Percentiles rank a stretch among this genome's conserved stretches.
These are phyloP conservation scores for Geotrypetes seraphini DNA, from an alignment of 2,797 vertebrate species.

Conservation along the genomic window DNA sequence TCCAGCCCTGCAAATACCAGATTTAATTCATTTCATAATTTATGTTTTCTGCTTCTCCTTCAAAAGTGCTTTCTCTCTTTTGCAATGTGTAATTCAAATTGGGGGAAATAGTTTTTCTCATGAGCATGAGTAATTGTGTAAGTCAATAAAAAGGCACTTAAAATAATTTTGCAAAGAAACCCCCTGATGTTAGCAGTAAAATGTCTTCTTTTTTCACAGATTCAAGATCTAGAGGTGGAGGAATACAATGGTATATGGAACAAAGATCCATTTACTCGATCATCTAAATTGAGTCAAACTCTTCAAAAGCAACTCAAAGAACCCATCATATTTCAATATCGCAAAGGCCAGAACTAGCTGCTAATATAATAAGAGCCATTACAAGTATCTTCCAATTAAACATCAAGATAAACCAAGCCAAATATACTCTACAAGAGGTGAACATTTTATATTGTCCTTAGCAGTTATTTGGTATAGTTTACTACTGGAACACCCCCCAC, in stretches of 20 bases:
- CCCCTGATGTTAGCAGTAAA: too few species aligned
- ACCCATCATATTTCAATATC: conserved; percentile 64
- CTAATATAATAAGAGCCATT: conserved; percentile 60
- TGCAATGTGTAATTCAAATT: too few species aligned
- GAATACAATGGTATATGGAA: conserved; percentile 68
- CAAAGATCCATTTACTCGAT: conserved; percentile 40
- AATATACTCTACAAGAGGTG: conserved; percentile 69
- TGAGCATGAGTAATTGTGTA: too few species aligned
- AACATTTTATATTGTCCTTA: neutral
- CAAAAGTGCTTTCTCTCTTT: too few species aligned
- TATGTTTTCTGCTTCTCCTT: too few species aligned
- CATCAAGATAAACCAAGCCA: conserved; percentile 58
- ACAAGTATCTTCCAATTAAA: conserved; percentile 58
- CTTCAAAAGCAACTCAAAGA: conserved; percentile 50
- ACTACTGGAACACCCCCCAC: too few species aligned
- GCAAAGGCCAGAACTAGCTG: conserved; percentile 43
- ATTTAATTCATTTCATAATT: too few species aligned
- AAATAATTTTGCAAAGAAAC: too few species aligned
- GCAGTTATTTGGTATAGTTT: too few species aligned
- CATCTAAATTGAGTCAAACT: conserved; percentile 46
- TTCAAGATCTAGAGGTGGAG: conserved; percentile 42
- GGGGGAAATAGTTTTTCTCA: neutral
- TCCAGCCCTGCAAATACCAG: too few species aligned
- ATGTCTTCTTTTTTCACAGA: conserved; percentile 31
- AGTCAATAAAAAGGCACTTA: too few species aligned